phyloP scores from a whole-genome alignment of 2,113 vertebrate genomes.

The Myiagra hebetior region DNA sequence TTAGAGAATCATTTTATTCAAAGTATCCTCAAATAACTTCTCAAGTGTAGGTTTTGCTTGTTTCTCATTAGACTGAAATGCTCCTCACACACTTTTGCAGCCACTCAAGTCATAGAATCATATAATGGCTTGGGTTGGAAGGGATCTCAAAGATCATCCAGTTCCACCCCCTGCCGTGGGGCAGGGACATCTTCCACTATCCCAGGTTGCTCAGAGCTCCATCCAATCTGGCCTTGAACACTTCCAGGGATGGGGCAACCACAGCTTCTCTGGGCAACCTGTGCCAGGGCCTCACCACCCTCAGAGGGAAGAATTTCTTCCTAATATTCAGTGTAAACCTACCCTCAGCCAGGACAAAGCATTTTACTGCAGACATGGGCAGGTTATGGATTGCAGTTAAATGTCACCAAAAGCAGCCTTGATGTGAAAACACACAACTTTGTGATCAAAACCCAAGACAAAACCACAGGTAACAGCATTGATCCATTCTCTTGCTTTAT shows the following conservation, averaged over 20 bases:
- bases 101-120: background rate
- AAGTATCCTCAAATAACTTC: background rate
- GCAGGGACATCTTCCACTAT: background rate
- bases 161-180: background rate
- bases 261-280: background rate
- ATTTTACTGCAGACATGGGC: rapidly evolving
- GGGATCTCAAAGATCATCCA: too few species aligned
- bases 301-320: background rate
- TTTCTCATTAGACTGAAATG: background rate
- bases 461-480: background rate
- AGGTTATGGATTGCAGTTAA: background rate
- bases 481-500: constrained; percentile 26
- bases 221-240: background rate
- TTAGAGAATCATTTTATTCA: background rate
- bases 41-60: background rate
- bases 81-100: background rate
- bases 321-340: background rate
- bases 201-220: background rate
- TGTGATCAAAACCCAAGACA: background rate
- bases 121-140: background rate
- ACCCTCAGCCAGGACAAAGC: background rate
- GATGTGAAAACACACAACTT: background rate
- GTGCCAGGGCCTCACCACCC: background rate
- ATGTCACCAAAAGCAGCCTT: background rate
- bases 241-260: background rate